A percentile compares a stretch with the other conserved stretches of the same genome.
These are phyloP conservation scores for Sycophaga agraensis DNA, from an alignment of 1,140 invertebrate genomes.

Conservation along the genomic window DNA sequence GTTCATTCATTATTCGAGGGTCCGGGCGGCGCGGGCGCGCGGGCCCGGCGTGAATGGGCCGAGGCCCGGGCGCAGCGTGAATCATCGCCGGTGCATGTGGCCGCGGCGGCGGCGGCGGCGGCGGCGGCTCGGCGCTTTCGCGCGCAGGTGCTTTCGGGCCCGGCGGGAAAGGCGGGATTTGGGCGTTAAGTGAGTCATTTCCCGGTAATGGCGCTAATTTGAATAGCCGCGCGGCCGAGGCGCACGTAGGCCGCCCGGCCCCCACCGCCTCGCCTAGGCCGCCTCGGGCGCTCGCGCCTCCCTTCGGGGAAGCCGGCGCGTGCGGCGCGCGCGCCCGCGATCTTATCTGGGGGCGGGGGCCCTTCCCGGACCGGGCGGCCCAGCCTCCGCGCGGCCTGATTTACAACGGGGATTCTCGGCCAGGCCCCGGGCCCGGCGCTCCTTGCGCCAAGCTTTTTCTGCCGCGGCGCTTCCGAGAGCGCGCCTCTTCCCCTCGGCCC, in stretches of 20 bases:
- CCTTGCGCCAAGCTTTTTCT: no score
- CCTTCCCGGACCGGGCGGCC: background rate
- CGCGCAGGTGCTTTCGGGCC: background rate
- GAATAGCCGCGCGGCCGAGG: background rate
- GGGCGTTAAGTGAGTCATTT: conserved; percentile 10
- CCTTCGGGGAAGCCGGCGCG: conserved; percentile 19
- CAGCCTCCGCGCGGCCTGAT: no score
- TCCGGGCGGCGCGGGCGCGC: background rate
- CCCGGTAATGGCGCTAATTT: conserved; percentile 13
- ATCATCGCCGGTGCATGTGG: no score
- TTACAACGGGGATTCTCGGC: no score
- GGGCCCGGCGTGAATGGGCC: no score
- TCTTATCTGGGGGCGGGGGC: background rate
- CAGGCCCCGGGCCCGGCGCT: no score
- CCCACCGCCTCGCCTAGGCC: no score
- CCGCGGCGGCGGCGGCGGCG: no score
- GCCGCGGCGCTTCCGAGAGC: no score
- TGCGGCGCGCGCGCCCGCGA: background rate
- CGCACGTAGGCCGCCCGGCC: background rate
- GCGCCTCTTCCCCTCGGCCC: no score
- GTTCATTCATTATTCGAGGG: background rate
- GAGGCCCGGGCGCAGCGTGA: no score
- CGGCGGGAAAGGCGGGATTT: background rate
- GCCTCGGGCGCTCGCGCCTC: background rate
- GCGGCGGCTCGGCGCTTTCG: no score